Base-by-base conservation (phyloP, 2,797 vertebrate genomes). In the Sarcoramphus papa region DNA sequence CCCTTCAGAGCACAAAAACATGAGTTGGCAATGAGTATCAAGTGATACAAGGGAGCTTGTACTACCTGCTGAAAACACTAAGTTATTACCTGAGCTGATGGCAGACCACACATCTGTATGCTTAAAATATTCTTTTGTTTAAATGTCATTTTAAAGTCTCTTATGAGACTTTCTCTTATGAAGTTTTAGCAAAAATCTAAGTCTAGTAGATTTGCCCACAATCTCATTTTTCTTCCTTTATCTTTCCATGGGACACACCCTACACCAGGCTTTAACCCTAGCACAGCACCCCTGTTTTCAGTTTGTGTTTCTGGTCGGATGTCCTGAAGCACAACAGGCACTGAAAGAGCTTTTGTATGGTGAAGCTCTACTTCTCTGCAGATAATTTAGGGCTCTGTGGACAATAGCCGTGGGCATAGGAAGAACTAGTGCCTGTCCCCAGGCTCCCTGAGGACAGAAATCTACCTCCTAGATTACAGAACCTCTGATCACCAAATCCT, bases 1-100 rank as follows among this genome's bases (percentile, higher is more conserved):
- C 57, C 97, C 97, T 97, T 80, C 37, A 48, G 2, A 92, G 45
- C 72, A 96, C 69, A 94, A 68, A 79, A 85, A 12, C n/a, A 69
- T 22, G 73, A 64, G 30, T 10, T 67, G 43, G 20, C 27, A 72
- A 11, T 85, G 43, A 74, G 47, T n/a, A 59, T n/a, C 24, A 54
- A 80, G 56, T 37, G 37, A 41, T 15, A 37, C 15, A 50, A 68
- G 20, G 48, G 18, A 92, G 31, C 18, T 31, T 56, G 30, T 35
- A 53, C 4, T n/a, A 20, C 13, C 35, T 69, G 22, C 40, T 82
- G 47, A 67, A 73, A 91, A 89, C 14, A 28, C 20, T 67, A 60
- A 51, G 14, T 53, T 59, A 45, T 47, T 31, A 35, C 47, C n/a
- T 64, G 51, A 76, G 16, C 27, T 86, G 16, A 51, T 77, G 70